These are phyloP conservation scores for Clarias pachynema DNA, from an alignment of 2,797 vertebrate genomes.

Conservation along the genomic window DNA sequence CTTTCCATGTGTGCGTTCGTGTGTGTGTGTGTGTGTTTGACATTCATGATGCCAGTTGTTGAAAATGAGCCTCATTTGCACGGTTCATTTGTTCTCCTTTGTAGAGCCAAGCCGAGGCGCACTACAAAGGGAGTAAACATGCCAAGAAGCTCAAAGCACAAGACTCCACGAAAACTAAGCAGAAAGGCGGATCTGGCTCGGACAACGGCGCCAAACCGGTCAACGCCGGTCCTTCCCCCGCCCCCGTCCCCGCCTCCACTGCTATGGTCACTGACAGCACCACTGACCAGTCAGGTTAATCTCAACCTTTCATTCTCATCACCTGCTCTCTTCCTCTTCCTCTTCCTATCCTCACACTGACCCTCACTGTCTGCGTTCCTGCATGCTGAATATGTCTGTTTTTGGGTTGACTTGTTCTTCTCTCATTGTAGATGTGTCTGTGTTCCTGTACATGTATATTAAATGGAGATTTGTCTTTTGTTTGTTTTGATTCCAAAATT, in stretches of 20 bases:
- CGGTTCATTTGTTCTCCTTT: conserved; percentile 83
- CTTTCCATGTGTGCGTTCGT: conserved; percentile 15
- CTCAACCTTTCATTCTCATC: conserved; percentile 37
- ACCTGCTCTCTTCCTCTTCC: conserved; percentile 9
- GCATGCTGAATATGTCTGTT: not conserved
- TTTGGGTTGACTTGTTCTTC: not conserved
- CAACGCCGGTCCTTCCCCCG: conserved; percentile 64
- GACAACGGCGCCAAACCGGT: conserved; percentile 82
- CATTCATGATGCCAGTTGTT: conserved; percentile 53
- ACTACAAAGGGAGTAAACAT: conserved; percentile 98
- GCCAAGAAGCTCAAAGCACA: conserved; percentile 99
- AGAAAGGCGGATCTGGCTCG: conserved; percentile 82
- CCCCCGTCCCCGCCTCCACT: conserved; percentile 58
- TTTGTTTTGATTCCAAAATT: not conserved
- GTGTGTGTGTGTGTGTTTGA: conserved; percentile 61
- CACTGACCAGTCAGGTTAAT: conserved; percentile 90
- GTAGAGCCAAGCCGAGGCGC: conserved; percentile 98
- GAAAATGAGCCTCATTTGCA: conserved; percentile 78
- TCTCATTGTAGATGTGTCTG: not conserved
- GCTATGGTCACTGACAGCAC: conserved; percentile 76
- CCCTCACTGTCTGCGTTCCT: conserved; percentile 21
- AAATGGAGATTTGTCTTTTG: too few relatives aligned
- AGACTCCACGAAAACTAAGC: conserved; percentile 91
- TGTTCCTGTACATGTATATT: too few relatives aligned
- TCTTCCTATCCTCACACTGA: not conserved